These are phyloP conservation scores for Blomia tropicalis DNA, from an alignment of 2,888 invertebrate genomes.

Conservation along the genomic window DNA sequence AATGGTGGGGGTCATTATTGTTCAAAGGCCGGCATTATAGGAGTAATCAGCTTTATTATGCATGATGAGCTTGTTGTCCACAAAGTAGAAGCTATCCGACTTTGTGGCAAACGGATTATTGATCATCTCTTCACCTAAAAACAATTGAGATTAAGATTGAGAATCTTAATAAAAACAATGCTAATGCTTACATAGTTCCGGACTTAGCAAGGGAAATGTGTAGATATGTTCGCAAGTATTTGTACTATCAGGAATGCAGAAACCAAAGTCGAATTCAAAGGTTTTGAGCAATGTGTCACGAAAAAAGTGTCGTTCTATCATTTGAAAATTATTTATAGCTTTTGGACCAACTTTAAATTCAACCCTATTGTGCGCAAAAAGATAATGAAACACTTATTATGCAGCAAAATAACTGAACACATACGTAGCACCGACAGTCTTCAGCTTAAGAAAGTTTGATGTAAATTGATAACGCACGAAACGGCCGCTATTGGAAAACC, in stretches of 20 bases:
- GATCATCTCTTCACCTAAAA: constrained; percentile 88
- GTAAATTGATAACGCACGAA: constrained; percentile 98
- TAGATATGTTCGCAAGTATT: constrained; percentile 99
- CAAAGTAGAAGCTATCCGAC: constrained; percentile 97
- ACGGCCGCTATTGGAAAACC: constrained; percentile 60
- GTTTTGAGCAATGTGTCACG: constrained; percentile 79
- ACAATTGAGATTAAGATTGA: neutral
- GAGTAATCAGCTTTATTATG: constrained; percentile 99
- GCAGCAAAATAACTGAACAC: constrained; percentile 35
- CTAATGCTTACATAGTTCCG: constrained; percentile 57
- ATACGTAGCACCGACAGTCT: constrained; percentile 94
- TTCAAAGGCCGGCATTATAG: constrained; percentile 52
- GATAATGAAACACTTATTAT: neutral
- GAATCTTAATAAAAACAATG: constrained; percentile 1
- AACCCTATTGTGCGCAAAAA: constrained; percentile 46
- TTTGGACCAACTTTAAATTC: constrained; percentile 87
- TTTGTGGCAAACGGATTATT: constrained; percentile 85
- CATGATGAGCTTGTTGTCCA: constrained; percentile 90
- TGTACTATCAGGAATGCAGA: constrained; percentile 90
- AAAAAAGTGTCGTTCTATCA: constrained; percentile 96
- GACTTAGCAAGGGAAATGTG: constrained; percentile 77
- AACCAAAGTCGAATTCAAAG: constrained; percentile 98
- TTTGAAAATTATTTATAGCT: constrained; percentile 81
- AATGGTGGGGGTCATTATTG: too few relatives aligned
- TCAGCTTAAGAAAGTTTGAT: constrained; percentile 86